phyloP scores from a whole-genome alignment of 92 coral and sea anemone species.

The Pocillopora meandrina region DNA sequence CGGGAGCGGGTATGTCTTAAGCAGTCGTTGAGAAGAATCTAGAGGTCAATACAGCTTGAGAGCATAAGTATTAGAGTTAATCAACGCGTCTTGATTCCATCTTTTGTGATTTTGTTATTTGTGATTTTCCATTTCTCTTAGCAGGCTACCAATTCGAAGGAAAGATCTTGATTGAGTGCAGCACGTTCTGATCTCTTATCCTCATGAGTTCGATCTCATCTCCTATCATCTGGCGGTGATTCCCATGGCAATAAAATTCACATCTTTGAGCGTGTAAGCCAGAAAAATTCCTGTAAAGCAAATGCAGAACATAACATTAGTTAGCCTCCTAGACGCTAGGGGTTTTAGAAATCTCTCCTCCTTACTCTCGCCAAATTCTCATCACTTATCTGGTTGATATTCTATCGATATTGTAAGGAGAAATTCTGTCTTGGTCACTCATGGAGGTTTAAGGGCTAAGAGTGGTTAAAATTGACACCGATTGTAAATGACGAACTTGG shows the following conservation, averaged over 20 bases:
- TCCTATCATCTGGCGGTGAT: neutral
- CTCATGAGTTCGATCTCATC: neutral
- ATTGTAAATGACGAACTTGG: no score
- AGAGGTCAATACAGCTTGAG: neutral
- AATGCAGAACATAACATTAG: neutral
- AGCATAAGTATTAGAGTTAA: neutral
- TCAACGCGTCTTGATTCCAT: neutral
- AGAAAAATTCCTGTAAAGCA: slow-evolving; percentile 74
- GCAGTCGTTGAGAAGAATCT: neutral
- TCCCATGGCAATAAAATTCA: neutral
- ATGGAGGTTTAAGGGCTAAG: no score
- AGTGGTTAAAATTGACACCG: no score
- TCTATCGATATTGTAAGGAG: no score
- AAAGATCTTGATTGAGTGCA: neutral
- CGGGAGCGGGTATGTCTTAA: neutral
- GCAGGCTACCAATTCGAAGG: neutral
- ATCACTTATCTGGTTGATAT: no score
- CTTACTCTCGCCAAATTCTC: no score
- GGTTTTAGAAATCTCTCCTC: neutral
- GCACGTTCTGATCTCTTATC: neutral
- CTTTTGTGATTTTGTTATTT: neutral
- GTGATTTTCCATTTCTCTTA: neutral
- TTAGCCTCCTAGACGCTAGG: neutral
- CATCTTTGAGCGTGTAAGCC: slow-evolving; percentile 91
- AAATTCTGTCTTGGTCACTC: no score